A percentile compares a stretch with the other conserved stretches of the same genome.
phyloP scores from a whole-genome alignment of 2,888 invertebrate genomes.

The Rambutsinella grinnellia region DNA sequence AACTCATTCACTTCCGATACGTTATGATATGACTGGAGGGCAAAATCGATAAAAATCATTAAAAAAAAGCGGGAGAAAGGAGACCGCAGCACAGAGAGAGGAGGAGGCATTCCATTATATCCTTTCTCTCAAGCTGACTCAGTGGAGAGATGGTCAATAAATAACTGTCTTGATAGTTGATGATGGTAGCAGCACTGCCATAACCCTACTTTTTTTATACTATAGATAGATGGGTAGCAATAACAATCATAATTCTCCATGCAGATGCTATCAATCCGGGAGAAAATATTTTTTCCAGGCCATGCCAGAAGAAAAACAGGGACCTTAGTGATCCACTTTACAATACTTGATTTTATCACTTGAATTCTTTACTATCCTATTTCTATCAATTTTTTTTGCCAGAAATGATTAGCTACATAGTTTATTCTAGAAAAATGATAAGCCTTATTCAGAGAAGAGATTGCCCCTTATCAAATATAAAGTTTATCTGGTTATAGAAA shows the following conservation, averaged over 20 bases:
- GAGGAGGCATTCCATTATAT: neutral
- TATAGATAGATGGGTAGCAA: conserved; percentile 33
- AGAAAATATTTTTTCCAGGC: conserved; percentile 6
- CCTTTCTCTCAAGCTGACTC: neutral
- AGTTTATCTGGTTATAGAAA: no score
- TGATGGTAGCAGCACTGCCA: neutral
- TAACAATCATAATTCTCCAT: conserved; percentile 56
- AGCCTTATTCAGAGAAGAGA: no score
- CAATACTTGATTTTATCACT: no score
- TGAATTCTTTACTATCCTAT: no score
- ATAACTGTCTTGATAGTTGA: conserved; percentile 45
- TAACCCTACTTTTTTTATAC: neutral
- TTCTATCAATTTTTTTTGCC: no score
- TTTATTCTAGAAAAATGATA: no score
- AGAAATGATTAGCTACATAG: no score
- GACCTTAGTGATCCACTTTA: no score
- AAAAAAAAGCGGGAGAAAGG: conserved; percentile 23
- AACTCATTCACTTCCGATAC: neutral
- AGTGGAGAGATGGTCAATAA: conserved; percentile 45
- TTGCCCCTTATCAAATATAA: no score
- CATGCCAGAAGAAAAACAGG: neutral
- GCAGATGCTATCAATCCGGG: conserved; percentile 37
- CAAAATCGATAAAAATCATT: conserved; percentile 56
- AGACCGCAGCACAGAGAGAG: conserved; percentile 1
- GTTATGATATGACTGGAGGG: conserved; percentile 31